phyloP scores from a whole-genome alignment of 1,140 invertebrate species.

The Cherax destructor region DNA sequence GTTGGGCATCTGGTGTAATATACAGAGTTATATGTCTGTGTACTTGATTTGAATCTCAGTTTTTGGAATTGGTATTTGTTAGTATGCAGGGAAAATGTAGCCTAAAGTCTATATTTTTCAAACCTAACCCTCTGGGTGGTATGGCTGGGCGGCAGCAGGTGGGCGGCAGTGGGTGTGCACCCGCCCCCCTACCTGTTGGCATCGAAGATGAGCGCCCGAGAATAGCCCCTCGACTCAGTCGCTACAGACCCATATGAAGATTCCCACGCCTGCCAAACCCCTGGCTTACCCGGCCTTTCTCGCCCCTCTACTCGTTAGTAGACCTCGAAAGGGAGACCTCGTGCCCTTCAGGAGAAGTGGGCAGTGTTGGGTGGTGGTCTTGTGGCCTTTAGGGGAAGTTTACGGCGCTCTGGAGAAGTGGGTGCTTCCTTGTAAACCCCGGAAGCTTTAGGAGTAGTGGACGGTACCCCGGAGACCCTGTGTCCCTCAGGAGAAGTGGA shows the following conservation, averaged over 20 bases:
- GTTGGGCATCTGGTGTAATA: too few relatives aligned
- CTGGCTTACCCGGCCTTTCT: neutral
- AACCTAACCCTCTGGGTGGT: neutral
- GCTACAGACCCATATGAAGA: slow-evolving; percentile 24
- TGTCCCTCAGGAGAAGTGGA: too few relatives aligned
- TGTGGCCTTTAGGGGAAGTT: too few relatives aligned
- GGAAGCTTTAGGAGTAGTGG: too few relatives aligned
- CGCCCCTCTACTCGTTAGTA: neutral
- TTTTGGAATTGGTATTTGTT: too few relatives aligned
- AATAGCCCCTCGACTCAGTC: slow-evolving; percentile 40
- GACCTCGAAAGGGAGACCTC: neutral
- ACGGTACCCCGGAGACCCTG: too few relatives aligned
- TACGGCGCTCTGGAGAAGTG: too few relatives aligned
- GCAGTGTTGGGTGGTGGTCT: neutral
- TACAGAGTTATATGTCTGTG: too few relatives aligned
- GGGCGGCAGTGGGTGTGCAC: slow-evolving; percentile 21
- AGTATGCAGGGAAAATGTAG: too few relatives aligned
- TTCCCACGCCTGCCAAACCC: slow-evolving; percentile 15
- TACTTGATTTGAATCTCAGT: too few relatives aligned
- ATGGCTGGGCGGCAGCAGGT: slow-evolving; percentile 17
- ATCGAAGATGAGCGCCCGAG: slow-evolving; percentile 41
- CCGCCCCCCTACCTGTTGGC: slow-evolving; percentile 27
- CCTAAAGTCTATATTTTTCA: too few relatives aligned
- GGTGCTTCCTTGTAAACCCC: too few relatives aligned
- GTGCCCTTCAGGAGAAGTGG: neutral